Base-by-base conservation (phyloP, 2,888 invertebrate species). In the Corythucha ciliata region DNA sequence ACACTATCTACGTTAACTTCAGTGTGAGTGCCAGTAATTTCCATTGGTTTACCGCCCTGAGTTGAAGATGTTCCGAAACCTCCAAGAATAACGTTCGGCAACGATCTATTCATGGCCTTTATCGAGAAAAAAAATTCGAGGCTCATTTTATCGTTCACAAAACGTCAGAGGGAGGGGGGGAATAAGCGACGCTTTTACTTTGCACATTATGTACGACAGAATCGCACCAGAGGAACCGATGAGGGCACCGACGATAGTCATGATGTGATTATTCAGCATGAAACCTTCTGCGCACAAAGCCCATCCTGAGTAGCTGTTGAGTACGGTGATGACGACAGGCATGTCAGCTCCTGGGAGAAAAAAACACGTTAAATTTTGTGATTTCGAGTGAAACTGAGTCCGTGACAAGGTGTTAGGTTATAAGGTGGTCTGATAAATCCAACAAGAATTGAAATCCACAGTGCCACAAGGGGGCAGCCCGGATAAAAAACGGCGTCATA, bases 251-350 rank as follows among this genome's bases (percentile, higher is more conserved):
- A 91, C 88, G 62, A 90, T 81, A 16, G 91, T 91, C 86, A 91
- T 88, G 54, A 91, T 72, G 60, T 85, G 87, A 70, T 91, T 91
- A 71, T 91, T 86, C 57, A 91, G 70, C 90, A 91, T 91, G 70
- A 91, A 90, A 27, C 91, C 91, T 72, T 91, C 91, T 7, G 90
- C 91, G 69, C 91, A 91, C 55, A 91, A 72, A 20, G 91, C 90
- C 91, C 91, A 91, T 37, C 91, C 91, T 1, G 88, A 88, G 72
- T 91, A 91, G 65, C 85, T 86, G 76, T 91, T 91, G 37, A 91
- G 72, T 10, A 91, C 91, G 0, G 91, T 91, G 65, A 91, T 90
- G 3, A 90, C 90, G 1, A 91, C 90, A 0, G 90, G 90, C 90
- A 90, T 90, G 70, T 91, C 90, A 57, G 90, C 90, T 59, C 89